A percentile compares a stretch with the other conserved stretches of the same genome.
phyloP scores from a whole-genome alignment of 2,888 invertebrate species.

The Apamea monoglypha region DNA sequence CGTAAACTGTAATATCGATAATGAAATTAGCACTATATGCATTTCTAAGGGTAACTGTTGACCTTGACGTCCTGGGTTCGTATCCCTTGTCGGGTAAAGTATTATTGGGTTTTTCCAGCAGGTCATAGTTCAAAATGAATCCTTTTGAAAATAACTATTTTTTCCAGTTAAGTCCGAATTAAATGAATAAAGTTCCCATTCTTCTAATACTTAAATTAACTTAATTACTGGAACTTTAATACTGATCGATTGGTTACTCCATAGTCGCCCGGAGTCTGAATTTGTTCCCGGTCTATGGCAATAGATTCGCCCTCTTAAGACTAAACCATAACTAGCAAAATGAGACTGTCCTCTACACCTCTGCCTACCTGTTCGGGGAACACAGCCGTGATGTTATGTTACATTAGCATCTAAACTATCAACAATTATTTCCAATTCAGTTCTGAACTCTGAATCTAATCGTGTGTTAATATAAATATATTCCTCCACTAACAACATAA shows the following conservation, averaged over 20 bases:
- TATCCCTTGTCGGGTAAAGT: not conserved
- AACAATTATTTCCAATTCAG: slow-evolving; percentile 8
- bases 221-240: no score
- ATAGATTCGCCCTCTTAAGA: no score
- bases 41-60: not conserved
- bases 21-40: not conserved
- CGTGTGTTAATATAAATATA: not conserved
- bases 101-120: not conserved
- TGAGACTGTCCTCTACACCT: not conserved
- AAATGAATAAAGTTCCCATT: no score
- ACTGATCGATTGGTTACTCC: no score
- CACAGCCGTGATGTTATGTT: not conserved
- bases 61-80: not conserved
- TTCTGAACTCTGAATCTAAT: not conserved
- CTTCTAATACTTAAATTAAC: no score
- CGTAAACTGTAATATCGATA: slow-evolving; percentile 4
- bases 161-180: no score
- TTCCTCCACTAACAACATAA: not conserved
- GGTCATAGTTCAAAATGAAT: no score
- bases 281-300: no score
- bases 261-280: not conserved
- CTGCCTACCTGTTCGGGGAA: not conserved
- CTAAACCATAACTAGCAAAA: no score
- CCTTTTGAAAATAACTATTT: no score
- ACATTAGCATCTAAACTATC: not conserved